Percentiles rank a stretch among this genome's conserved stretches.
phyloP scores from a whole-genome alignment of 2,797 vertebrate genomes.

The Taenioides sp. region DNA sequence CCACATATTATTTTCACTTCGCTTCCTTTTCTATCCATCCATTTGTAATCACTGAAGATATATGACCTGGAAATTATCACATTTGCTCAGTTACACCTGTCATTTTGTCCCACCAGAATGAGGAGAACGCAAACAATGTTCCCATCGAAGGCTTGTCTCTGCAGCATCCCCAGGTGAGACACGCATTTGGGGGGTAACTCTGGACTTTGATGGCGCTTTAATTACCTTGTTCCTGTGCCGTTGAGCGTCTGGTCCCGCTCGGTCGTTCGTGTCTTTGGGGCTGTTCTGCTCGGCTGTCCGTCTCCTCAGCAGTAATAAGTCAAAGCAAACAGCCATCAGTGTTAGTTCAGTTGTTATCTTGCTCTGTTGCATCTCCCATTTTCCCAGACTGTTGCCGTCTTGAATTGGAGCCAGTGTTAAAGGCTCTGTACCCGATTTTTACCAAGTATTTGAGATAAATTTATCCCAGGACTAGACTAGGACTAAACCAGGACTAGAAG shows the following conservation, averaged over 20 bases:
- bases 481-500: too few relatives aligned
- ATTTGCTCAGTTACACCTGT: constrained; percentile 54
- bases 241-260: constrained; percentile 16
- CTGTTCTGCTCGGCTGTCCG: constrained; percentile 21
- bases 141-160: constrained; percentile 83
- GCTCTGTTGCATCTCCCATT: constrained; percentile 32
- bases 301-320: constrained; percentile 64
- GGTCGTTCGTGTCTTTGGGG: neutral
- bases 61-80: constrained; percentile 36
- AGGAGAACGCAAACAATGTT: constrained; percentile 79
- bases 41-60: constrained; percentile 34
- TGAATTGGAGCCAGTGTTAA: constrained; percentile 55
- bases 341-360: constrained; percentile 37
- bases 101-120: constrained; percentile 73
- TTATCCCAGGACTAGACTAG: too few relatives aligned
- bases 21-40: constrained; percentile 8
- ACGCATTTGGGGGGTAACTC: constrained; percentile 71
- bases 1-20: neutral
- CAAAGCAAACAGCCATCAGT: constrained; percentile 57
- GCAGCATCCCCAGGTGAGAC: constrained; percentile 84
- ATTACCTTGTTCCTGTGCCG: constrained; percentile 36
- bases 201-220: constrained; percentile 61
- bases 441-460: too few relatives aligned
- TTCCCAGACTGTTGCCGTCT: constrained; percentile 48
- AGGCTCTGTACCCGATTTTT: too few relatives aligned